Base-by-base conservation (phyloP, 2,797 vertebrate species). In the Cirrhinus molitorella region DNA sequence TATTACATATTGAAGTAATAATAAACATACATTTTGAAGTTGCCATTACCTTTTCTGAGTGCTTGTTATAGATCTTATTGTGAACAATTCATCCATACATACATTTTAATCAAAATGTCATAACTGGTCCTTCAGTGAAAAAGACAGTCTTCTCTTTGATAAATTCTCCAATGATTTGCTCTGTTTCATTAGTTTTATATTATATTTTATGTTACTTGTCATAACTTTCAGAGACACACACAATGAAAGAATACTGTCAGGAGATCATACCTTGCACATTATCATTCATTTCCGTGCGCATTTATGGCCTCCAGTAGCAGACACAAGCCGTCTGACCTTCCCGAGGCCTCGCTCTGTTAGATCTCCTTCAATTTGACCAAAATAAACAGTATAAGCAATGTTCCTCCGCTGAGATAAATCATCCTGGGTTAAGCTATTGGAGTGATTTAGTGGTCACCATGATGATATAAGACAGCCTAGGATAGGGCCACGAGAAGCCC, bases 361-460 rank as follows among this genome's bases (percentile, higher is more conserved):
- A 75, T 61, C 76, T 57, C 25, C 49, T 70, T 73, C 31, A 25
- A 28, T 57, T 80, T 61, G 85, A 79, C 51, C 63, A 73, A 66
- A 74, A 51, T 63, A 79, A 83, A 75, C 31, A 65, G 34, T 70
- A 68, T 79, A 83, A 31, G 25, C 51, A 80, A 79, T 68, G 76
- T 67, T 73, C 76, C 40, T 23, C 21, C 13, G 1, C 51, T 16
- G 17, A 80, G 53, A 86, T 86, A 86, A 83, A 86, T 83, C 85
- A 76, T 72, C 51, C 49, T 45, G 66, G 81, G 55, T 77, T 70
- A 76, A 59, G 55, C 71, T 78, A 51, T 55, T 70, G 71, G 73
- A 81, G 72, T 72, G 85, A 86, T 86, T 83, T 75, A 80, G 45
- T 66, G 71, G 85, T 70, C 63, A 79, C 75, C 9, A 16, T 31